Evolutionary conservation across 2,888 invertebrate genomes (phyloP).

Genomic region (Cheilosia scutellata): DNA sequence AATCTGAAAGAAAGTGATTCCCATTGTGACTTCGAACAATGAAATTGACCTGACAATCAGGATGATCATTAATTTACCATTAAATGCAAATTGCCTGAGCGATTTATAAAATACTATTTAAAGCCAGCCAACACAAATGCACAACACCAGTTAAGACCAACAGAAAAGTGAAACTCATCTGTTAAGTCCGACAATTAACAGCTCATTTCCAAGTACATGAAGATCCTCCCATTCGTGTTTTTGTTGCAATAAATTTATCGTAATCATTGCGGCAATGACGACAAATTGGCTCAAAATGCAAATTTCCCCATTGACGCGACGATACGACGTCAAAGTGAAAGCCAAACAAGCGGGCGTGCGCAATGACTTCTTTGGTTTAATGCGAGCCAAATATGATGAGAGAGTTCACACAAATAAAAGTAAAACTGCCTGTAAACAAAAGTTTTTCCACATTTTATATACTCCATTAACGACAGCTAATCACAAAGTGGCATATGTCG

Average conservation of each 20-base stretch:
- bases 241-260: slow-evolving; percentile 35
- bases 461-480: neutral
- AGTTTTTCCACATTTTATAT: slow-evolving; percentile 4
- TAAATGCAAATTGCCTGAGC: slow-evolving; percentile 33
- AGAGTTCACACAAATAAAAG: slow-evolving; percentile 31
- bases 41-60: neutral
- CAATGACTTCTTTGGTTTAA: slow-evolving; percentile 44
- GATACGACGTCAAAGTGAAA: slow-evolving; percentile 44
- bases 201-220: slow-evolving; percentile 52
- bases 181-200: slow-evolving; percentile 59
- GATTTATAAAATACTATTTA: slow-evolving; percentile 39
- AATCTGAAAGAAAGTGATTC: neutral
- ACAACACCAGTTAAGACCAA: neutral
- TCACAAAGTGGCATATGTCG: slow-evolving; percentile 27
- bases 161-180: slow-evolving; percentile 62
- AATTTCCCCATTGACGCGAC: slow-evolving; percentile 43
- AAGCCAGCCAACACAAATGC: slow-evolving; percentile 2
- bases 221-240: slow-evolving; percentile 55
- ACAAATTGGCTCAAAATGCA: slow-evolving; percentile 60
- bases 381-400: slow-evolving; percentile 42
- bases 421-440: slow-evolving; percentile 17
- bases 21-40: neutral
- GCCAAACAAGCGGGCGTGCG: slow-evolving; percentile 32
- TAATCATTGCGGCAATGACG: slow-evolving; percentile 43
- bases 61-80: slow-evolving; percentile 23